Evolutionary conservation across 2,113 vertebrate species (phyloP).

Genomic region (Triplophysa rosa): DNA sequence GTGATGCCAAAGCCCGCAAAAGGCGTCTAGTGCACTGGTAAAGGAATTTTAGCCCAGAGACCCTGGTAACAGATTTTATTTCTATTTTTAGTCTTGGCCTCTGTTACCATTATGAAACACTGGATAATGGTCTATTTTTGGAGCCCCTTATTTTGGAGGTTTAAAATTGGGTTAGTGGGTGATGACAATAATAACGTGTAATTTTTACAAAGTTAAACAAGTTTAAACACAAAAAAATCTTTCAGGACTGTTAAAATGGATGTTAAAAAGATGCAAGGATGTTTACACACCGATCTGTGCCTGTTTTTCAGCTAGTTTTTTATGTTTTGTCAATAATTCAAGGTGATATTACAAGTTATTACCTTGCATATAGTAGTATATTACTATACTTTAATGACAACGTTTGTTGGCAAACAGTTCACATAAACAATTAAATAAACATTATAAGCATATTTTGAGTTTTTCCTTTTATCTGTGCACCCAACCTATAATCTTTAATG

Average conservation of each 20-base stretch:
- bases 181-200: background rate
- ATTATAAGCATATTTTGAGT: no score
- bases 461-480: no score
- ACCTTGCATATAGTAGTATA: no score
- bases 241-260: background rate
- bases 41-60: background rate
- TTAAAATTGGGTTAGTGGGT: background rate
- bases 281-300: conserved; percentile 5
- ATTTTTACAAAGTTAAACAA: no score
- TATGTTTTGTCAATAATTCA: no score
- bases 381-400: background rate
- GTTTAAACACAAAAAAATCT: background rate
- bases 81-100: background rate
- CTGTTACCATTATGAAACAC: background rate
- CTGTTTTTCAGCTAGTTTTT: background rate
- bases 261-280: no score
- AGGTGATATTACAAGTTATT: no score
- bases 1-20: conserved; percentile 84
- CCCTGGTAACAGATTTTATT: background rate
- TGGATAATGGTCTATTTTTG: background rate
- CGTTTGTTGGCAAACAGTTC: background rate
- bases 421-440: background rate
- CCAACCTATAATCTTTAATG: no score
- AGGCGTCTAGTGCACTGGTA: conserved; percentile 56
- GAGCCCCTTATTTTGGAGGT: background rate